Evolutionary conservation across 2,888 invertebrate species (phyloP).

Genomic region (Pandemis corylana): DNA sequence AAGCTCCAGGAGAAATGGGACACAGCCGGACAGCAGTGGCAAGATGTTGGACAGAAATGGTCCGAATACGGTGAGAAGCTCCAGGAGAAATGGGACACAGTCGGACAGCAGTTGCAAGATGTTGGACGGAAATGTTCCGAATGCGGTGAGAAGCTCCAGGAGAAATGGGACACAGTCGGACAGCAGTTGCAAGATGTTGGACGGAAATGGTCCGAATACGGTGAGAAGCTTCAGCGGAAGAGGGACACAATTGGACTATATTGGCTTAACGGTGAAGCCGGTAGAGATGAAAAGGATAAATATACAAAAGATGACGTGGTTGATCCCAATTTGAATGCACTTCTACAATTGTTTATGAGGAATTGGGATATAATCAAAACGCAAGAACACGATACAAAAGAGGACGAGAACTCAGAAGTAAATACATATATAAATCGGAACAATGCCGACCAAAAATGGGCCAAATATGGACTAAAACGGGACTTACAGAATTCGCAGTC

Average conservation of each 20-base stretch:
- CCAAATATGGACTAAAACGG: slow-evolving; percentile 13
- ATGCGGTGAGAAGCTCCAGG: no score
- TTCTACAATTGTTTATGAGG: no score
- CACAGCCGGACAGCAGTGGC: no score
- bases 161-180: no score
- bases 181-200: no score
- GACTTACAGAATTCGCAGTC: not conserved
- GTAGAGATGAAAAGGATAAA: not conserved
- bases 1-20: no score
- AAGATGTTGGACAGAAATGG: no score
- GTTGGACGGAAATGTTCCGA: no score
- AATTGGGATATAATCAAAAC: not conserved
- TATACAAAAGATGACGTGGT: not conserved
- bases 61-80: not conserved
- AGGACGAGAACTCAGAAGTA: not conserved
- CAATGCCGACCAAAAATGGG: slow-evolving; percentile 1
- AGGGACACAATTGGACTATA: not conserved
- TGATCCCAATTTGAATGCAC: not conserved
- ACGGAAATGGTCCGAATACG: not conserved
- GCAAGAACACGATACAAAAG: not conserved
- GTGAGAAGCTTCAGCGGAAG: not conserved
- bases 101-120: not conserved
- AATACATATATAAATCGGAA: not conserved
- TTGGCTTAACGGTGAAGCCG: not conserved
- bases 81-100: no score